phyloP scores from a whole-genome alignment of 1,140 invertebrate genomes.

The Ylistrum balloti region DNA sequence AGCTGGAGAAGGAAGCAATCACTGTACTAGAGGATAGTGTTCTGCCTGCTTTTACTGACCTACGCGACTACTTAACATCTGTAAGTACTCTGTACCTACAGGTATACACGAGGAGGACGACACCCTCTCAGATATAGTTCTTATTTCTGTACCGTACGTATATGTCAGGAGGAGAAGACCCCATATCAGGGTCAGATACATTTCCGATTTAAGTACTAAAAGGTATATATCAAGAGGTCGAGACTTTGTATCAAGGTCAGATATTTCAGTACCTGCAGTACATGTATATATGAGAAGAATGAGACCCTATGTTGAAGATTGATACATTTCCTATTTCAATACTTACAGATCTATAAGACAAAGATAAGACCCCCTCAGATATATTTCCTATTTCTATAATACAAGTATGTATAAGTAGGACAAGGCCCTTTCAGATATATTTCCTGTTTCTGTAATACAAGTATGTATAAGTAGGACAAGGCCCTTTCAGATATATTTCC shows the following conservation, averaged over 20 bases:
- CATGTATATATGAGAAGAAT: slow-evolving; percentile 65
- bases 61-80: slow-evolving; percentile 63
- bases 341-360: too few relatives aligned
- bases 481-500: background rate
- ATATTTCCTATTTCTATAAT: slow-evolving; percentile 73
- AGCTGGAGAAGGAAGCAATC: slow-evolving; percentile 57
- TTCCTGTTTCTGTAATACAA: too few relatives aligned
- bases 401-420: too few relatives aligned
- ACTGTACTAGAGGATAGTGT: slow-evolving; percentile 56
- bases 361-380: slow-evolving; percentile 75
- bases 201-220: slow-evolving; percentile 77
- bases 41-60: slow-evolving; percentile 58
- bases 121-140: background rate
- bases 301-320: slow-evolving; percentile 72
- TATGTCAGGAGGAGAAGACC: slow-evolving; percentile 74
- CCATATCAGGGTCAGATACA: slow-evolving; percentile 71
- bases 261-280: too few relatives aligned
- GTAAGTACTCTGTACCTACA: slow-evolving; percentile 45
- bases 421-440: too few relatives aligned
- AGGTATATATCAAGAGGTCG: too few relatives aligned
- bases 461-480: background rate
- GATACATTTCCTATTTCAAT: too few relatives aligned
- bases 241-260: slow-evolving; percentile 74
- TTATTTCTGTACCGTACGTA: slow-evolving; percentile 64
- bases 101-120: too few relatives aligned